Conservation (phyloP, 2,888 invertebrate genomes). For the Zaprionus lineosus region DNA sequence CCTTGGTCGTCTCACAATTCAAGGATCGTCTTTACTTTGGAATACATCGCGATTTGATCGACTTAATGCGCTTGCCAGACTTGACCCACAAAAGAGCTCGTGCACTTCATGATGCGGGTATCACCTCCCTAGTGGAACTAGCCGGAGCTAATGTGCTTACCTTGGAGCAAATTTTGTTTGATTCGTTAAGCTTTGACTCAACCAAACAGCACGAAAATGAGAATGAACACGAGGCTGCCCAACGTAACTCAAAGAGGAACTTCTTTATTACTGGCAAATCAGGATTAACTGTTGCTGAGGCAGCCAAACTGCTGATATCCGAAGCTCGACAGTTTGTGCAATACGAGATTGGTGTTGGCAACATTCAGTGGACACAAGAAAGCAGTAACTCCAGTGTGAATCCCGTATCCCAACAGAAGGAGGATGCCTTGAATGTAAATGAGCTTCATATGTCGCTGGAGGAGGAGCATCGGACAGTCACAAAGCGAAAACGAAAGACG, state of each 20-base stretch:
- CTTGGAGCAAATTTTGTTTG: constrained; percentile 90
- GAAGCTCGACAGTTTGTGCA: constrained; percentile 90
- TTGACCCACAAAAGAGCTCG: constrained; percentile 93
- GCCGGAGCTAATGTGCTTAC: constrained; percentile 88
- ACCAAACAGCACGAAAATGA: constrained; percentile 89
- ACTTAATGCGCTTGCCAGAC: constrained; percentile 92
- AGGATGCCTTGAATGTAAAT: background rate
- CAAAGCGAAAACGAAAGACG: constrained; percentile 38
- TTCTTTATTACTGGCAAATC: constrained; percentile 91
- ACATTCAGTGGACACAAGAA: constrained; percentile 86
- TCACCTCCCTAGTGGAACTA: constrained; percentile 89
- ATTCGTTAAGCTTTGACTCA: constrained; percentile 93
- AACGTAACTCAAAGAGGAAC: constrained; percentile 87
- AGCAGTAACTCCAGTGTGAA: background rate
- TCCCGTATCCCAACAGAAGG: background rate
- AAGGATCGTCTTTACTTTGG: constrained; percentile 97
- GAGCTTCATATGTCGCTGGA: constrained; percentile 58
- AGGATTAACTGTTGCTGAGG: constrained; percentile 91
- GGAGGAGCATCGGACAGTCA: constrained; percentile 10
- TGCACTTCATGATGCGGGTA: constrained; percentile 90
- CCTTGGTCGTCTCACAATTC: constrained; percentile 94
- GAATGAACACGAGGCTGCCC: constrained; percentile 86
- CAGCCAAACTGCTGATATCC: constrained; percentile 89
- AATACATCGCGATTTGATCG: constrained; percentile 94
- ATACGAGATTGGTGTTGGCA: constrained; percentile 88